Evolutionary conservation across 2,113 vertebrate genomes (phyloP), one percentile per base, ranked within the genome.

Genomic region (Lophius piscatorius): DNA sequence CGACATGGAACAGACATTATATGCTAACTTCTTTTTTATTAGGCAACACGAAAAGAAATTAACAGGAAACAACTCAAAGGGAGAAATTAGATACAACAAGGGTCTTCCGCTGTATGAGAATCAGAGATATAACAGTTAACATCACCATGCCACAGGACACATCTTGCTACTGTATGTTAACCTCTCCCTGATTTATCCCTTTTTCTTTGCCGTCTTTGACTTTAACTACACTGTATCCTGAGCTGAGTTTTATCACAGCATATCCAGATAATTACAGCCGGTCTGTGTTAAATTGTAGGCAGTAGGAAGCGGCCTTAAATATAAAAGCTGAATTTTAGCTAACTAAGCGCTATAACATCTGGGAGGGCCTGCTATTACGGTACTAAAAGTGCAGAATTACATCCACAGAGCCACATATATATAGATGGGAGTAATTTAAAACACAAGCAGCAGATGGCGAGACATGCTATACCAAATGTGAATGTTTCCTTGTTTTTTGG

Each of bases 181-280:
- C 7, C 13, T 64, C 24, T 51, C 34, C 20, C 21, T 20, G 29
- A 7, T 42, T 12, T 28, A 51, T 33, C 14, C 35, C 44, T 21
- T 36, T n/a, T 63, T 21, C 23, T 51, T 46, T 26, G 14, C 35
- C 31, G 20, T 14, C 14, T 4, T 14, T 51, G 31, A 13, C 18
- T 70, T 50, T 29, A 63, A 63, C 21, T 42, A 39, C 16, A 21
- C 3, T 34, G 47, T 26, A 48, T 29, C 35, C 33, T 4, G 5
- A 44, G 0, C 29, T 38, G 23, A 5, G n/a, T 63, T 63, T 36
- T 69, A 74, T 65, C 46, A 67, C 54, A 44, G 24, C 42, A 46
- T 35, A 60, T 51, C 6, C 26, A 55, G 31, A 42, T 83, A 78
- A 83, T 81, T 74, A 83, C 23, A 70, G 72, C 8, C 38, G 10